These are phyloP conservation scores for Ophioderma brevispina DNA, from an alignment of 35 echinoderm and acorn worm genomes.

Conservation along the genomic window DNA sequence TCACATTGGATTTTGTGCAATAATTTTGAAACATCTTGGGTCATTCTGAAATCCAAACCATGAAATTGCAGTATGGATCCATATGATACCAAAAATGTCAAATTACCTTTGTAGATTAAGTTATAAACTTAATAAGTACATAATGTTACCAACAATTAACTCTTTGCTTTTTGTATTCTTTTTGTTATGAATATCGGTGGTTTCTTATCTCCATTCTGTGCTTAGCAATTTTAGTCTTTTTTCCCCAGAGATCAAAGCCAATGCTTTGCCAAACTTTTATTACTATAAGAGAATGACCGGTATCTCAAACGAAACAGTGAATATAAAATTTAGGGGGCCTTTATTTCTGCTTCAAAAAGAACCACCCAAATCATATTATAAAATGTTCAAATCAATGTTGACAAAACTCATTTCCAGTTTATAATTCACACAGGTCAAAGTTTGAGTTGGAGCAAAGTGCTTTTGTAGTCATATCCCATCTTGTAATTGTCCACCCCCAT, in stretches of 20 bases:
- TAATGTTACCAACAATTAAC: too few relatives aligned
- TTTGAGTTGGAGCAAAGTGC: background rate
- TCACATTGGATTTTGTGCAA: too few relatives aligned
- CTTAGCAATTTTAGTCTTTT: background rate
- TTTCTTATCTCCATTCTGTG: too few relatives aligned
- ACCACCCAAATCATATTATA: background rate
- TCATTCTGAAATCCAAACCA: too few relatives aligned
- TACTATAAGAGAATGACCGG: background rate
- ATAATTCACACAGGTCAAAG: background rate
- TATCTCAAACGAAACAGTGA: background rate
- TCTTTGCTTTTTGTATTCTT: too few relatives aligned
- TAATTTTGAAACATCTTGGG: too few relatives aligned
- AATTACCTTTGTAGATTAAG: too few relatives aligned
- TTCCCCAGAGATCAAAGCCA: background rate
- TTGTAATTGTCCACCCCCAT: background rate
- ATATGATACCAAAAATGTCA: too few relatives aligned
- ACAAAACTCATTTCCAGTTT: background rate
- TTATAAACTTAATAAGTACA: too few relatives aligned
- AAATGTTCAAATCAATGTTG: background rate
- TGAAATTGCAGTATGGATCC: too few relatives aligned
- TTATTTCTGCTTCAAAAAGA: background rate
- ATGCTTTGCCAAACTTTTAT: background rate
- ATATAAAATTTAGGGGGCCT: background rate
- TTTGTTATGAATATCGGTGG: too few relatives aligned
- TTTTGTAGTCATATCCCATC: background rate